These are phyloP conservation scores for Noctua janthina DNA, from an alignment of 2,888 invertebrate species.

Conservation along the genomic window DNA sequence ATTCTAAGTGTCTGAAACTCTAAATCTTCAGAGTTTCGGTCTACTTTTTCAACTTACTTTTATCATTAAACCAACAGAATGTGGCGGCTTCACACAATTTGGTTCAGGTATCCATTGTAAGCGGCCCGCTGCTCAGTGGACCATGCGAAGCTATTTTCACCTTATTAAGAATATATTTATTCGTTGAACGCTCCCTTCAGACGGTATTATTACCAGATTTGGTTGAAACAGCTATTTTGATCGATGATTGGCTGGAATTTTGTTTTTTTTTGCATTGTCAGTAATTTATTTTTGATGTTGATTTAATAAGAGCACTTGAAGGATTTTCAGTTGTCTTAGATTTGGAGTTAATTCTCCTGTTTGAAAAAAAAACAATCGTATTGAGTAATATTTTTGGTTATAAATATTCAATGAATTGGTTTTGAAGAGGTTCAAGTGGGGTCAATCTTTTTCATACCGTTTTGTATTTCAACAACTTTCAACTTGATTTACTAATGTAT, in stretches of 20 bases:
- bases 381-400: neutral
- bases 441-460: neutral
- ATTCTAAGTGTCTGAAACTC: too few species aligned
- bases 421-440: neutral
- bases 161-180: constrained; percentile 60
- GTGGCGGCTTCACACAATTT: constrained; percentile 42
- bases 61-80: constrained; percentile 45
- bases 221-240: constrained; percentile 15
- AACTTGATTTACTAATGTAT: neutral
- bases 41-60: neutral
- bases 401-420: neutral
- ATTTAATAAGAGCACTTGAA: neutral
- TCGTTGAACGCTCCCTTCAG: constrained; percentile 26
- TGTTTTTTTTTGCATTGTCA: neutral
- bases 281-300: constrained; percentile 12
- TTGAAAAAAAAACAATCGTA: too few species aligned
- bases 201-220: constrained; percentile 35
- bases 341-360: too few species aligned
- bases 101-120: constrained; percentile 56
- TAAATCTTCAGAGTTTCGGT: too few species aligned
- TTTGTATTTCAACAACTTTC: neutral
- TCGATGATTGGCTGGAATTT: constrained; percentile 31
- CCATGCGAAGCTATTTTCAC: constrained; percentile 66
- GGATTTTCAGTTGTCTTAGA: neutral
- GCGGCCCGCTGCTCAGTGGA: constrained; percentile 49